Base-by-base conservation (phyloP, 2,888 invertebrate species). In the Odontocolon sp. region DNA sequence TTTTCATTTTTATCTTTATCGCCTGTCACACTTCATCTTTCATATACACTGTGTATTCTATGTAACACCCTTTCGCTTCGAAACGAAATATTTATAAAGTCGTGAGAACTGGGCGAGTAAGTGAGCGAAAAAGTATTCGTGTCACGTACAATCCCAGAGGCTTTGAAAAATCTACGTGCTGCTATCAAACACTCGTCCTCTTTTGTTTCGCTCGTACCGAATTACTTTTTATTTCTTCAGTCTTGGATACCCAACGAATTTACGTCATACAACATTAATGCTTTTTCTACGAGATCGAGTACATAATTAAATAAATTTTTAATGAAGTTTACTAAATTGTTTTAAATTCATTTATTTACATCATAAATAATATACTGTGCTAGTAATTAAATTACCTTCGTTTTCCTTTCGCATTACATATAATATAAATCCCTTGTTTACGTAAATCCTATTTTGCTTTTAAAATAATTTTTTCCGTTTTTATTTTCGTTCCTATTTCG, bases 131-230 rank as follows among this genome's bases (percentile, higher is more conserved):
- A 33, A 57, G 45, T 26, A 69, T 64, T 63, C 74, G 8, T 47
- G 42, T 69, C 68, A 69, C 74, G 69, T 75, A 75, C 31, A 26
- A 21, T n/a, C 1, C 9, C 11, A 6, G 26, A 16, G 52, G 26
- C 8, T 69, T 64, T 31, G 68, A 75, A 69, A 63, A 63, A 75
- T 69, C 59, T 57, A 57, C 57, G 64, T 64, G 57, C 26, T 56
- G 40, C 69, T 40, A 69, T 75, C 57, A 40, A 50, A 38, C 38
- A 3, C 16, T 23, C 14, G 26, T 26, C 6, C 8, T n/a, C 5
- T 33, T 18, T 23, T 54, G 42, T 54, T 59, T 59, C 52, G 36
- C 38, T 38, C 26, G 38, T 28, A 18, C 52, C 38, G 11, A 23
- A 33, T 36, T 3, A 33, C 26, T 31, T 16, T 9, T 21, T 45